A percentile compares a stretch with the other conserved stretches of the same genome.
These are phyloP conservation scores for Syngnathus acus DNA, from an alignment of 2,797 vertebrate species.

Conservation along the genomic window DNA sequence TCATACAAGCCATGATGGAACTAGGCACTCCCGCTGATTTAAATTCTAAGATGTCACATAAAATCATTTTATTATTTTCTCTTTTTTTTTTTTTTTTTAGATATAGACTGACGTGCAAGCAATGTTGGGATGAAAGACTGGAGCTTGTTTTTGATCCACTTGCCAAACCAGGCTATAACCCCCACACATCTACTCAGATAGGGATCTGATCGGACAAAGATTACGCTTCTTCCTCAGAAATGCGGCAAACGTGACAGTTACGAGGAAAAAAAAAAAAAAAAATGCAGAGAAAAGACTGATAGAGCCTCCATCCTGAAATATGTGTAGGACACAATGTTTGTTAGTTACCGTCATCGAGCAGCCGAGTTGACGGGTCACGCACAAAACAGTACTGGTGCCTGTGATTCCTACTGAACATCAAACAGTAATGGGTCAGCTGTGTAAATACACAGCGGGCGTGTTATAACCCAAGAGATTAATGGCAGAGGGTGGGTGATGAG, in stretches of 20 bases:
- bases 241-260: slow-evolving; percentile 31
- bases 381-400: slow-evolving; percentile 24
- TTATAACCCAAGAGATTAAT: slow-evolving; percentile 54
- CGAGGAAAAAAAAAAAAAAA: background rate
- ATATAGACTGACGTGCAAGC: no score
- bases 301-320: slow-evolving; percentile 53
- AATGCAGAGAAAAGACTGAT: slow-evolving; percentile 40
- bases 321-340: slow-evolving; percentile 34
- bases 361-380: slow-evolving; percentile 39
- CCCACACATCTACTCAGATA: slow-evolving; percentile 38
- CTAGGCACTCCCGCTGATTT: no score
- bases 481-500: slow-evolving; percentile 57
- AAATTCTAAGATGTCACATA: background rate
- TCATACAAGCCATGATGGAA: background rate
- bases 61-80: background rate
- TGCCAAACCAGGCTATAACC: slow-evolving; percentile 16
- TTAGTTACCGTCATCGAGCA: slow-evolving; percentile 15
- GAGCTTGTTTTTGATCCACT: slow-evolving; percentile 28
- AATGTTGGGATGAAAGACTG: slow-evolving; percentile 1
- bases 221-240: slow-evolving; percentile 43
- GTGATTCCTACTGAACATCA: slow-evolving; percentile 55
- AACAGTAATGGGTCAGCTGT: slow-evolving; percentile 63
- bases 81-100: no score
- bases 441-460: slow-evolving; percentile 58
- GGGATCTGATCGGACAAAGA: slow-evolving; percentile 53